A percentile compares a stretch with the other conserved stretches of the same genome.
Conservation (phyloP, 2,888 invertebrate species). For the Heterodera filipjevi region DNA sequence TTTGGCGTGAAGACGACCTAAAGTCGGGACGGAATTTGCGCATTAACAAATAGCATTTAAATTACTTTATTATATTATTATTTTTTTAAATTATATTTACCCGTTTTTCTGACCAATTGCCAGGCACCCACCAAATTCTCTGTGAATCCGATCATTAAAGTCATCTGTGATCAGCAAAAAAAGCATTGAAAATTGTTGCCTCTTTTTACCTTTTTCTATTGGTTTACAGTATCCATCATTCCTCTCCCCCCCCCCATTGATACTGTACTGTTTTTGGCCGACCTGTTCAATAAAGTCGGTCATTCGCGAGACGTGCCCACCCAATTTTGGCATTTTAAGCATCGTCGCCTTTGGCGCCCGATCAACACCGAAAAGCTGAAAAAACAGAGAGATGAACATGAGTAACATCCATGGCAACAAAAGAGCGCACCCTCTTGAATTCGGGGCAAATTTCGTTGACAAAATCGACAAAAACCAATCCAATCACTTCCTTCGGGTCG, state of each 20-base stretch:
- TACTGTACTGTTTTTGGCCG: neutral
- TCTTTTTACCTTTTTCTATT: neutral
- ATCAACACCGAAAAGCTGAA: slow-evolving; percentile 62
- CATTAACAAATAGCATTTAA: neutral
- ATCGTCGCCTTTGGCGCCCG: slow-evolving; percentile 59
- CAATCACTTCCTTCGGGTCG: slow-evolving; percentile 63
- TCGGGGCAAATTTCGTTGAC: slow-evolving; percentile 61
- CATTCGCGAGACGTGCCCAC: slow-evolving; percentile 61
- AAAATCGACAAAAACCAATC: slow-evolving; percentile 60
- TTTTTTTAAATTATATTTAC: neutral
- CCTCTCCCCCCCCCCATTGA: neutral
- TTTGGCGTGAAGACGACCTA: slow-evolving; percentile 56
- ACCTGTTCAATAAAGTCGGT: slow-evolving; percentile 63
- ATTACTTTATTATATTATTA: neutral
- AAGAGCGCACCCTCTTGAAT: slow-evolving; percentile 50
- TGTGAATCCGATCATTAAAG: slow-evolving; percentile 62
- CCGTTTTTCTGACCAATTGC: slow-evolving; percentile 62
- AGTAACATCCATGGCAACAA: neutral
- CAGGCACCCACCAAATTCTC: slow-evolving; percentile 64
- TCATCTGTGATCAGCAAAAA: slow-evolving; percentile 46
- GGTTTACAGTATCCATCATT: neutral
- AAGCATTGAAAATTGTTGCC: neutral
- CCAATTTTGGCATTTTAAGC: slow-evolving; percentile 64
- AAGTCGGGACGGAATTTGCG: neutral
- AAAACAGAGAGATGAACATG: neutral